phyloP scores from a whole-genome alignment of 2,888 invertebrate genomes.

The Drosophila merina region DNA sequence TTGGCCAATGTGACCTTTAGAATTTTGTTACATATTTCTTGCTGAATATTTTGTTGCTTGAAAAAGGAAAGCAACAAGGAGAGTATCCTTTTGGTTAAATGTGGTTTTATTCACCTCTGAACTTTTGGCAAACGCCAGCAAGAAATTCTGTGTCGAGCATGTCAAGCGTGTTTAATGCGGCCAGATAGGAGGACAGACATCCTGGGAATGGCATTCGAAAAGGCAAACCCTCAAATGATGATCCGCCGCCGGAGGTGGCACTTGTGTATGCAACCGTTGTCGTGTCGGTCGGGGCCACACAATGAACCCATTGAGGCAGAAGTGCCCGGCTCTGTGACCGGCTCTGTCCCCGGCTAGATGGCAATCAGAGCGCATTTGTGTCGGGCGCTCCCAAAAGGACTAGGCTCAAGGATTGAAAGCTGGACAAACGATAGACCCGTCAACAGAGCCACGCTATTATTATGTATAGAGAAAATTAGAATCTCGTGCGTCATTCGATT shows the following conservation, averaged over 20 bases:
- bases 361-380: conserved; percentile 73
- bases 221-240: conserved; percentile 26
- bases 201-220: conserved; percentile 61
- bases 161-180: conserved; percentile 67
- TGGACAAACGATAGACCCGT: conserved; percentile 35
- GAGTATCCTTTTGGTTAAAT: conserved; percentile 48
- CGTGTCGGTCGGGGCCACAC: conserved; percentile 42
- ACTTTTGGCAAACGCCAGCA: conserved; percentile 65
- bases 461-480: conserved; percentile 44
- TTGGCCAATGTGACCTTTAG: conserved; percentile 14
- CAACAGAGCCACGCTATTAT: conserved; percentile 2
- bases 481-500: conserved; percentile 76
- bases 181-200: conserved; percentile 43
- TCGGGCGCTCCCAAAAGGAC: conserved; percentile 45
- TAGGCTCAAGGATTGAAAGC: conserved; percentile 56
- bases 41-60: conserved; percentile 5
- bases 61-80: conserved; percentile 8
- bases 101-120: conserved; percentile 73
- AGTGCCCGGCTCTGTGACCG: conserved; percentile 23
- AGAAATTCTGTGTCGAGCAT: conserved; percentile 50
- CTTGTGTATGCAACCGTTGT: conserved; percentile 45
- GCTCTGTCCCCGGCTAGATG: conserved; percentile 36
- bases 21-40: conserved; percentile 1
- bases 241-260: conserved; percentile 36
- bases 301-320: conserved; percentile 65